Evolutionary conservation across 2,113 vertebrate genomes (phyloP).

Genomic region (rabbit (Oryctolagus cuniculus)): mOryCun1.1 NC_091433.1:110318001-110318500

Average conservation of each 20-base stretch:
- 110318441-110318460: too few species aligned
- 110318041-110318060: neutral
- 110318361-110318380: too few species aligned
- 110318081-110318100: neutral
- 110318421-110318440: too few species aligned
- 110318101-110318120: neutral
- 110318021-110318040: neutral
- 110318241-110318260: neutral
- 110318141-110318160: neutral
- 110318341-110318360: too few species aligned
- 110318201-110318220: neutral
- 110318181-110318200: neutral
- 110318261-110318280: too few species aligned
- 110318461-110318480: too few species aligned
- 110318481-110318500: too few species aligned
- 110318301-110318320: too few species aligned
- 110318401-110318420: too few species aligned
- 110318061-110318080: neutral
- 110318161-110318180: neutral
- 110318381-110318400: too few species aligned
- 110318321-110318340: too few species aligned
- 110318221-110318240: neutral
- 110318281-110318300: too few species aligned
- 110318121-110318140: neutral
- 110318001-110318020: neutral